These are phyloP conservation scores for Melanostigma gelatinosum DNA, from an alignment of 2,113 vertebrate genomes.

Conservation along the genomic window DNA sequence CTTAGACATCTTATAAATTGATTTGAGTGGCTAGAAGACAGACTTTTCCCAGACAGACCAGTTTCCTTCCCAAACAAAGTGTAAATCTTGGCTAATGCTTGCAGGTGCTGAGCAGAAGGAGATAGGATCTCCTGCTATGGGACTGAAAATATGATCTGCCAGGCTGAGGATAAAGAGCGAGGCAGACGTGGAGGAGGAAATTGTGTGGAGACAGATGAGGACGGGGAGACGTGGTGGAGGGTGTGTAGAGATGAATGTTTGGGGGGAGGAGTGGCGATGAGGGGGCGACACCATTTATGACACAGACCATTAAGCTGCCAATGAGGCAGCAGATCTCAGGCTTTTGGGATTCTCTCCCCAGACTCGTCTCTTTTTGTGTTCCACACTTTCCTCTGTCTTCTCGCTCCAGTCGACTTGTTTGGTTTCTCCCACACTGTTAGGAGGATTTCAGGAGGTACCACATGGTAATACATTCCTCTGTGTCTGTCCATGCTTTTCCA, in stretches of 20 bases:
- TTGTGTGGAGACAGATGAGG: slow-evolving; percentile 38
- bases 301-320: slow-evolving; percentile 71
- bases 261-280: slow-evolving; percentile 23
- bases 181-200: slow-evolving; percentile 28
- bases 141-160: slow-evolving; percentile 44
- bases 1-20: slow-evolving; percentile 4
- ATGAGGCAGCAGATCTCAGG: slow-evolving; percentile 65
- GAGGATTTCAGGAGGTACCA: background rate
- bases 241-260: slow-evolving; percentile 42
- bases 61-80: slow-evolving; percentile 14
- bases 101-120: slow-evolving; percentile 42
- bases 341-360: slow-evolving; percentile 62
- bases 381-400: slow-evolving; percentile 25
- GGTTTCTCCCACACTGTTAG: slow-evolving; percentile 1
- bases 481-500: slow-evolving; percentile 9
- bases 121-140: slow-evolving; percentile 44
- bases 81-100: slow-evolving; percentile 34
- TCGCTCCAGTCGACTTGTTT: background rate
- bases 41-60: too few species aligned
- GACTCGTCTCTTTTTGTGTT: slow-evolving; percentile 39
- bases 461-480: slow-evolving; percentile 21
- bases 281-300: slow-evolving; percentile 66
- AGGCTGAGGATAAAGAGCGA: slow-evolving; percentile 49
- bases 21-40: background rate
- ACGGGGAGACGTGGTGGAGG: slow-evolving; percentile 6